Base-by-base conservation (phyloP, 2,888 invertebrate species). In the Meandrusa payeni region DNA sequence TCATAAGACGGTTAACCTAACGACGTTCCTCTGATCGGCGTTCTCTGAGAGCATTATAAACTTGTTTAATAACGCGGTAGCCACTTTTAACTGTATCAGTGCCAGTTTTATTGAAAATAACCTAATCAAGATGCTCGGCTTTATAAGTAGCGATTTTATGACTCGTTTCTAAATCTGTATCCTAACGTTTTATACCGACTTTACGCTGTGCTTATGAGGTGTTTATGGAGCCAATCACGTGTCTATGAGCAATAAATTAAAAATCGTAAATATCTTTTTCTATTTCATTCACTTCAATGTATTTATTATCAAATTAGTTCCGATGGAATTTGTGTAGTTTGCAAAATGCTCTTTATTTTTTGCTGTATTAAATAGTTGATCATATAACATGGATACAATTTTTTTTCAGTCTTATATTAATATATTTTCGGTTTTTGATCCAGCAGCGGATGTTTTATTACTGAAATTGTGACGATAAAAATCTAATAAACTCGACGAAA, bases 1-100 rank as follows among this genome's bases (percentile, higher is more conserved):
- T 60, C 68, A 59, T 76, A 76, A 76, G 58, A 64, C 74, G 67
- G 66, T 64, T 59, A 57, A 72, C 59, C 65, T 71, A 75, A 71
- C 60, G 70, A 69, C 51, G 54, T 49, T 52, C 47, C 51, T 37
- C 51, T 41, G 43, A 51, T 55, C 51, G 48, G 59, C 57, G 55
- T 57, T 48, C 31, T 46, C 49, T 47, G 50, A 33, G 48, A 47
- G 36, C 48, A 49, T 46, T 48, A 50, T 54, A 57, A 61, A 64
- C 64, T 61, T 51, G 68, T 66, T 63, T 61, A 61, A 59, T 59
- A 56, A 57, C 54, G 53, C 51, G 45, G 54, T 56, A 60, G 58
- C 55, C 47, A 50, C 53, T 56, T 51, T 56, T 52, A 52, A 50
- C 54, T 54, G 54, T 57, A 62, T 62, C 56, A 59, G 51, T 57